Evolutionary conservation across 2,113 vertebrate genomes (phyloP), one percentile per base, ranked within the genome.

Genomic region (Cygnus buccinator): DNA sequence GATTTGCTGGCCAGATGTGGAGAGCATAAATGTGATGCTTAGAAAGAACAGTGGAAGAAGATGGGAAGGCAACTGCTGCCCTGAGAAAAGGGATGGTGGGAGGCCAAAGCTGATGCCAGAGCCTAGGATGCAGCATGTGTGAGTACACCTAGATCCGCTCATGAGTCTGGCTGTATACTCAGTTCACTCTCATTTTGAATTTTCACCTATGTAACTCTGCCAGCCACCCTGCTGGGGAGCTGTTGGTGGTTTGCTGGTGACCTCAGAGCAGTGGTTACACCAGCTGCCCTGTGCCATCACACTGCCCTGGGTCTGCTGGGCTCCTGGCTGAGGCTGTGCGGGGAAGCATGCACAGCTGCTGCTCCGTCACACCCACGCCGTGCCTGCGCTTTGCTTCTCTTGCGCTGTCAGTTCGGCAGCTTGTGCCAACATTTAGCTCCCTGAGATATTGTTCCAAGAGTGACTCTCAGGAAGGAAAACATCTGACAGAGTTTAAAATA

Each of bases 381-480:
- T 67, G 84, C 84, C 43, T 13, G 46, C 1, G 19, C 79, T 67
- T 57, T 33, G 37, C 79, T 88, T 66, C 54, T 67, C 20, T 72
- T 10, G 0, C n/a, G 22, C 73, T 76, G 73, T 71, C 62, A 7
- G 39, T 35, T 75, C 0, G 3, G 57, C 83, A 93, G 87, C 91
- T 84, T 44, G 70, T 76, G 80, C 87, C 91, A 93, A 46, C 17
- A 1, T 67, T 88, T 29, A 81, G 75, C 62, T 93, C 84, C 41
- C 74, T 0, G 3, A 83, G 77, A 91, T 85, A 68, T 84, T 91
- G 87, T 88, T 95, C 88, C 88, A 90, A 93, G 87, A 85, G 41
- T 88, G 91, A 88, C 84, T 88, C 63, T 91, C 79, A 77, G 91
- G 94, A 89, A 91, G 94, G 43, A 85, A 88, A 95, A 91, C 79